phyloP scores from a whole-genome alignment of 2,888 invertebrate genomes.

The Mythimna loreyi region DNA sequence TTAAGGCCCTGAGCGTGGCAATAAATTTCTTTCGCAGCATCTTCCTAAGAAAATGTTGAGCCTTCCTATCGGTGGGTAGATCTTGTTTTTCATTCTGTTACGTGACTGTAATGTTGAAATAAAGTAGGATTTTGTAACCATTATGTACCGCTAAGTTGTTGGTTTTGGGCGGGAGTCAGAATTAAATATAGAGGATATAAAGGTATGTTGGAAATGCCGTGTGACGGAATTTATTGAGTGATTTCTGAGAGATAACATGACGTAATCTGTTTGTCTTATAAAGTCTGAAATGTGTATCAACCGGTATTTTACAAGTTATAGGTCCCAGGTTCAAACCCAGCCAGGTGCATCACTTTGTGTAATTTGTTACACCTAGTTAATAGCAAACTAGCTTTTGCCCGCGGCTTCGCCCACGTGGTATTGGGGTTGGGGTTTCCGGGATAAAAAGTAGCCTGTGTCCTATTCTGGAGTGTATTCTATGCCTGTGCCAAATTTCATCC shows the following conservation, averaged over 20 bases:
- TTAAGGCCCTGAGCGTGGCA: neutral
- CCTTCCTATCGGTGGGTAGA: conserved; percentile 18
- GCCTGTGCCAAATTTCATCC: too few species aligned
- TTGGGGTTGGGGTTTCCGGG: too few species aligned
- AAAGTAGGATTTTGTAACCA: conserved; percentile 2
- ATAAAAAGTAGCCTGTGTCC: too few species aligned
- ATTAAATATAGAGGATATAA: conserved; percentile 4
- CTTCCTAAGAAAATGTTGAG: conserved; percentile 22
- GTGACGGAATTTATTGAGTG: neutral
- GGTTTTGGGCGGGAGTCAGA: neutral
- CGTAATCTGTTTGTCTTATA: too few species aligned
- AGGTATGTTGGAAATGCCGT: neutral
- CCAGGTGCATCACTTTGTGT: too few species aligned
- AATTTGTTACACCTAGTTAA: too few species aligned
- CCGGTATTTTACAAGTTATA: too few species aligned
- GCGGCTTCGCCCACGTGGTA: too few species aligned
- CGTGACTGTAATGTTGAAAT: conserved; percentile 39
- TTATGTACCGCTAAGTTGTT: conserved; percentile 11
- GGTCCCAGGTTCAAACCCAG: too few species aligned
- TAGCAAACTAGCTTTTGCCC: too few species aligned
- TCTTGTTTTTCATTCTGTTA: conserved; percentile 45
- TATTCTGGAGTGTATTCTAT: too few species aligned
- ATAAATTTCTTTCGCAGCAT: conserved; percentile 7
- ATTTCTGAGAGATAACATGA: neutral
- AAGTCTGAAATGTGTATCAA: too few species aligned